Base-by-base conservation (phyloP, 1,140 invertebrate species). In the Notospermus geniculatus region DNA sequence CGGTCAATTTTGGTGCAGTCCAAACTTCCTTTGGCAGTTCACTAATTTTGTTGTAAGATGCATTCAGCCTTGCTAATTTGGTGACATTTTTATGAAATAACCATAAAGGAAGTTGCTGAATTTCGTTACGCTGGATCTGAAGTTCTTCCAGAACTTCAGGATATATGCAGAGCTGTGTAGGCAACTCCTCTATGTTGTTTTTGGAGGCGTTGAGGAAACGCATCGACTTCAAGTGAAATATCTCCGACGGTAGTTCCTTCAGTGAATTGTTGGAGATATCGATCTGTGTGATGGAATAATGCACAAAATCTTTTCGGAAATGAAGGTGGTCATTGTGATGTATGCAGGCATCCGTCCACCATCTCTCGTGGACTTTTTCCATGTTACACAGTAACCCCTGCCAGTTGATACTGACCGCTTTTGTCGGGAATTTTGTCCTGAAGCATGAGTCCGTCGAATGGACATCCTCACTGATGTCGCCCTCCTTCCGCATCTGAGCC, bases 341-440 rank as follows among this genome's bases (percentile, higher is more conserved):
- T 46, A 68, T 54, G 15, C 71, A 68, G 43, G 70, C 58, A 64
- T 87, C 87, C 62, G 88, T 76, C 9, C 98, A 75, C 93, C 94
- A 98, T 55, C 91, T 88, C 30, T 90, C 85, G 57, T 75, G 88
- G 82, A 68, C 61, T 5, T 59, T 68, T 84, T 65, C 87, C 25
- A 88, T 85, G 75, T 88, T 88, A 55, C 90, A 15, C 4, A 36
- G 87, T 5, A 82, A 65, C 27, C 73, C 68, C 67, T 97, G 90
- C 96, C 96, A 98, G 80, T 95, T 93, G 2, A 98, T 87, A 86
- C 95, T 94, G 0, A 95, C 93, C 0, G 95, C 86, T 41, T 86
- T 87, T 55, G 89, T 89, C 5, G 95, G 94, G 74, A 92, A 92
- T 60, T 93, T 85, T 5, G 89, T 86, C 27, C 80, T 78, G 60